Conservation (phyloP, 2,888 invertebrate species). For the Scrobipalpa costella region DNA sequence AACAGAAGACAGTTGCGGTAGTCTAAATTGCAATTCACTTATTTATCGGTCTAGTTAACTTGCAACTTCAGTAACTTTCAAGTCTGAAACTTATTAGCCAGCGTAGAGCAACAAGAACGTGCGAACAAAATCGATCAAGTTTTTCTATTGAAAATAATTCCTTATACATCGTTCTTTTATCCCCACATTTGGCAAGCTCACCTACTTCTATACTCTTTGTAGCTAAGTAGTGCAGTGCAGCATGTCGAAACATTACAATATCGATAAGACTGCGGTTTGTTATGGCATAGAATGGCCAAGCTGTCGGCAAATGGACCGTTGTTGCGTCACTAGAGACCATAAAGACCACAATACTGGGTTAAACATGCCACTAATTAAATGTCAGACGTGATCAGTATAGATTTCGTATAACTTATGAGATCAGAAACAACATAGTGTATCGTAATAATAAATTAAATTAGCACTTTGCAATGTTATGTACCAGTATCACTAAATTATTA, state of each 20-base stretch:
- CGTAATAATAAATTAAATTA: background rate
- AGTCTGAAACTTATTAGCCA: too few relatives aligned
- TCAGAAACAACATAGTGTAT: background rate
- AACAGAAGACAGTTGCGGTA: too few relatives aligned
- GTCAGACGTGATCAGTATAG: constrained; percentile 38
- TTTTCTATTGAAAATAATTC: background rate
- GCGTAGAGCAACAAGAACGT: background rate
- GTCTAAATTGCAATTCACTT: too few relatives aligned
- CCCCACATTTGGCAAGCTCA: constrained; percentile 15
- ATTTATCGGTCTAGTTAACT: background rate
- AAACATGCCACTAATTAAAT: constrained; percentile 38
- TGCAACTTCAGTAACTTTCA: background rate
- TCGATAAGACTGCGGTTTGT: constrained; percentile 18
- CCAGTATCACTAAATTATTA: background rate
- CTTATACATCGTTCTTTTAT: background rate
- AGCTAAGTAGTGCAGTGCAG: constrained; percentile 28
- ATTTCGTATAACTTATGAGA: background rate
- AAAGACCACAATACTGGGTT: constrained; percentile 31
- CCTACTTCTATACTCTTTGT: constrained; percentile 25
- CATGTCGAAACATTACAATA: constrained; percentile 38
- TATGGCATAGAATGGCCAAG: constrained; percentile 43
- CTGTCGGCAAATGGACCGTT: constrained; percentile 38
- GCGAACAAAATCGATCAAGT: background rate
- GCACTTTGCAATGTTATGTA: background rate
- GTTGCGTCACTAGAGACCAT: constrained; percentile 38